Base-by-base conservation (phyloP, 2,797 vertebrate genomes). In the Siniperca scherzeri region DNA sequence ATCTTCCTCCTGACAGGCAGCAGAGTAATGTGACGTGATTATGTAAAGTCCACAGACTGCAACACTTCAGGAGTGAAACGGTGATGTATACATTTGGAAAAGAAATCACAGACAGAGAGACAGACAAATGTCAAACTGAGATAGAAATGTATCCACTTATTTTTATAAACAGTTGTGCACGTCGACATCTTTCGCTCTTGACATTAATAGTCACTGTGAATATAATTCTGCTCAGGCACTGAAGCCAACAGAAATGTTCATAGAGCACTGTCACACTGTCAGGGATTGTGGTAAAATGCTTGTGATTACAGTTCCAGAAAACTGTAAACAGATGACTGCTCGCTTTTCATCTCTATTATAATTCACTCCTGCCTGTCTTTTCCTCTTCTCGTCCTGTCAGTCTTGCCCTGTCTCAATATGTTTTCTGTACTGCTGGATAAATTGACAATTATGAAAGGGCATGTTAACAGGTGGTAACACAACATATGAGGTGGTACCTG, bases 1-100 rank as follows among this genome's bases (percentile, higher is more conserved):
- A 25, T 84, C 70, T 74, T 83, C 44, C 21, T 60, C 60, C 36
- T 69, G 33, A 64, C 80, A 83, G 74, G 74, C 90, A 64, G 67
- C 36, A 73, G 70, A 82, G 78, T 72, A 74, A 87, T 80, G 79
- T 80, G 83, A 87, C 59, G 55, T 33, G 76, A 87, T 91, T 91
- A 88, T 80, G 70, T 88, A 83, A 89, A 84, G 57, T 64, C 59
- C 52, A 70, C 50, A 80, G 52, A 64, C 78, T 40, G 70, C 27
- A 80, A 73, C 40, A 59, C 70, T 64, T 83, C 27, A 64, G 67
- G 67, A 71, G 65, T 46, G 65, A 76, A 80, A 65, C 36, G 7
- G 69, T 42, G 50, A 81, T 66, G 73, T 67, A 30, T 70, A 77
- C 21, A 57, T 65, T 84, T 48, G n/a, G 22, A 62, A 44, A 46